phyloP scores from a whole-genome alignment of 2,113 vertebrate species.

The Ptilorrhoa leucosticta region DNA sequence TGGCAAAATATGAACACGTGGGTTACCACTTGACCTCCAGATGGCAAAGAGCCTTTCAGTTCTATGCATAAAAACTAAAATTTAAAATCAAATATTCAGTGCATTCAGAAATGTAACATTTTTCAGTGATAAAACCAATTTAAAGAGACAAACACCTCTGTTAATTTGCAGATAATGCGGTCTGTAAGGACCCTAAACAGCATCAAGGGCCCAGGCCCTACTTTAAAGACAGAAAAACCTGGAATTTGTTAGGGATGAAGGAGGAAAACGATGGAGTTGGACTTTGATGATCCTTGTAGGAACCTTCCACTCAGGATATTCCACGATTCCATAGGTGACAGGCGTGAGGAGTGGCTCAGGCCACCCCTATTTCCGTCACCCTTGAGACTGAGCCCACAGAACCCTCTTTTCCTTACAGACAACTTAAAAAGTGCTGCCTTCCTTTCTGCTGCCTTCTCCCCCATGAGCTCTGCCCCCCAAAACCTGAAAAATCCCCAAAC shows the following conservation, averaged over 20 bases:
- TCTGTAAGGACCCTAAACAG: neutral
- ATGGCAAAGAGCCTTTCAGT: neutral
- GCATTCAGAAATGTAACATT: neutral
- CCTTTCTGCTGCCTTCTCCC: neutral
- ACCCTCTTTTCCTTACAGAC: neutral
- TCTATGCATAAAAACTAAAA: neutral
- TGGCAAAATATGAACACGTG: accelerated
- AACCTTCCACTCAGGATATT: neutral
- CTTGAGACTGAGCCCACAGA: neutral
- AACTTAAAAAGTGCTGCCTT: neutral
- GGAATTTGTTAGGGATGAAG: neutral
- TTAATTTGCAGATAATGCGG: neutral
- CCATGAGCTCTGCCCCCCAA: neutral
- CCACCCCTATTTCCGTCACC: neutral
- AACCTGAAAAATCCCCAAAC: neutral
- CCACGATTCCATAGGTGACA: neutral
- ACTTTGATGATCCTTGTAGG: neutral
- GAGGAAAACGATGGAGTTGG: neutral
- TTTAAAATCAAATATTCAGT: neutral
- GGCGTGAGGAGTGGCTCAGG: neutral
- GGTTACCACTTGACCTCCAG: neutral
- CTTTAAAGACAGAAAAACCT: neutral
- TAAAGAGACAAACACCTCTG: neutral
- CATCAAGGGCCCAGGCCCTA: neutral
- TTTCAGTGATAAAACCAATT: neutral